Evolutionary conservation across 2,888 invertebrate genomes (phyloP).

Genomic region (Lithophane ornitopus): DNA sequence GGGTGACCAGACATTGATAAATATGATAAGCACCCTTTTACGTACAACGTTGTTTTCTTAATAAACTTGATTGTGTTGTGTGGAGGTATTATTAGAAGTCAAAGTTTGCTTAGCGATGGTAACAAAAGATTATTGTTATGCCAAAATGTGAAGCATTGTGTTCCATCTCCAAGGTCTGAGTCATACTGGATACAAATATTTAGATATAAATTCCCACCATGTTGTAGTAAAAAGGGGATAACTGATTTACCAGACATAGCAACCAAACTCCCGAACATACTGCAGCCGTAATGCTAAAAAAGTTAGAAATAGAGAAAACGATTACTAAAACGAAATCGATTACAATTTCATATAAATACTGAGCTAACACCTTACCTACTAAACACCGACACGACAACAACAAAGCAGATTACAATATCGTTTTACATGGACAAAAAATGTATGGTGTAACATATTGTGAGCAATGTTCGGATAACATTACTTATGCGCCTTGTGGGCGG

Average conservation of each 20-base stretch:
- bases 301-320: not conserved
- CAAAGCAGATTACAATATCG: conserved; percentile 62
- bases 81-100: conserved; percentile 64
- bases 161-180: conserved; percentile 35
- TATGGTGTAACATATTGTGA: conserved; percentile 62
- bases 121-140: conserved; percentile 59
- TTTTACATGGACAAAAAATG: conserved; percentile 64
- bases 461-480: conserved; percentile 64
- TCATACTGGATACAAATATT: conserved; percentile 21
- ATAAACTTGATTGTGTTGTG: conserved; percentile 68
- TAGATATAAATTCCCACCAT: conserved; percentile 40
- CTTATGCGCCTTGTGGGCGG: conserved; percentile 68
- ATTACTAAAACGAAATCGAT: not conserved
- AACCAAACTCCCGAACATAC: not conserved
- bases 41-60: conserved; percentile 71
- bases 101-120: conserved; percentile 67
- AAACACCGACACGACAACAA: conserved; percentile 28
- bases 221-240: not conserved
- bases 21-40: conserved; percentile 75
- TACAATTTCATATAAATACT: not conserved
- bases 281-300: not conserved
- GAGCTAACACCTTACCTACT: conserved; percentile 39
- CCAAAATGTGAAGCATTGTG: conserved; percentile 60
- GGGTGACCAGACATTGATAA: conserved; percentile 81
- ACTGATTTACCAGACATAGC: not conserved